These are phyloP conservation scores for Danaus plexippus DNA, from an alignment of 1,140 invertebrate genomes.

Conservation along the genomic window DNA sequence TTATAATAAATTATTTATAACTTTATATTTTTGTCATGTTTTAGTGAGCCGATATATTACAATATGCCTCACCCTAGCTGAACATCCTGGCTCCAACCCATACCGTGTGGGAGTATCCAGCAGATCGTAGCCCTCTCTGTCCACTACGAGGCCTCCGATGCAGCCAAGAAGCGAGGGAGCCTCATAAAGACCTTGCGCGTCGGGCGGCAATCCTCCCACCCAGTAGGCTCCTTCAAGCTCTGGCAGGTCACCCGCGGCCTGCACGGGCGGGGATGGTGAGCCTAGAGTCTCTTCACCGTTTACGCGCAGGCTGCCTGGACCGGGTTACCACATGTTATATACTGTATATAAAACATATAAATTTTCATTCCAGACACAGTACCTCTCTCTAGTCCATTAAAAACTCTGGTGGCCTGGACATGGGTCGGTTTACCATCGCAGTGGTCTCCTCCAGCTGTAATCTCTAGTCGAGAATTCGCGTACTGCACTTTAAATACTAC, in stretches of 20 bases:
- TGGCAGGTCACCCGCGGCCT: slow-evolving; percentile 73
- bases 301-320: slow-evolving; percentile 76
- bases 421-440: slow-evolving; percentile 87
- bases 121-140: slow-evolving; percentile 74
- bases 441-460: slow-evolving; percentile 80
- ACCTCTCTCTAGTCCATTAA: slow-evolving; percentile 74
- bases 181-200: slow-evolving; percentile 44
- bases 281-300: slow-evolving; percentile 79
- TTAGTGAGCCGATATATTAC: background rate
- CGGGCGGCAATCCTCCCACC: slow-evolving; percentile 86
- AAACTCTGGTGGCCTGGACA: slow-evolving; percentile 77
- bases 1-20: no score
- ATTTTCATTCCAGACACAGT: slow-evolving; percentile 21
- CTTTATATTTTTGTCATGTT: no score
- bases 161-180: slow-evolving; percentile 81
- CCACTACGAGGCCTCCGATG: slow-evolving; percentile 83
- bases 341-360: slow-evolving; percentile 4
- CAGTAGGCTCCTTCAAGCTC: slow-evolving; percentile 79
- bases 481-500: slow-evolving; percentile 85
- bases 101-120: slow-evolving; percentile 77
- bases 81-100: slow-evolving; percentile 84
- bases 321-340: slow-evolving; percentile 27
- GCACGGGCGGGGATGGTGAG: slow-evolving; percentile 74
- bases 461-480: slow-evolving; percentile 75
- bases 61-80: slow-evolving; percentile 74